Evolutionary conservation across 2,797 vertebrate genomes (phyloP).

Genomic region (Gila robusta): DNA sequence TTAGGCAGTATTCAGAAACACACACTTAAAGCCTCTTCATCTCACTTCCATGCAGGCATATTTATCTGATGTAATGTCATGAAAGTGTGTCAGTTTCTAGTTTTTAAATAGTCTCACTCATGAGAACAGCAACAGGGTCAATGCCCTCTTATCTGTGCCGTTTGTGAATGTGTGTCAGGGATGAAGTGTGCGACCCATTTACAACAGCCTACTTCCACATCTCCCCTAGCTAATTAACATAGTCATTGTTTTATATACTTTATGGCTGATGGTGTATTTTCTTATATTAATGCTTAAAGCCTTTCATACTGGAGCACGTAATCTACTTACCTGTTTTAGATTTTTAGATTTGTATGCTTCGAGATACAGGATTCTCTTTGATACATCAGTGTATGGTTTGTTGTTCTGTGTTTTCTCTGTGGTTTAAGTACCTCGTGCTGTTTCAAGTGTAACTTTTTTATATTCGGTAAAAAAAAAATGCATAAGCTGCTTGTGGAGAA

Average conservation of each 20-base stretch:
- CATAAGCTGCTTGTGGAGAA: background rate
- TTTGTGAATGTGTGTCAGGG: conserved; percentile 58
- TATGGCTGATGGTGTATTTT: conserved; percentile 10
- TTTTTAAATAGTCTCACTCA: conserved; percentile 64
- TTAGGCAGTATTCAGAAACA: conserved; percentile 25
- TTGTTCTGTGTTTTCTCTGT: background rate
- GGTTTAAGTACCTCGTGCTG: background rate
- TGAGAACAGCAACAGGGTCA: conserved; percentile 62
- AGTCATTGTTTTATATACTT: conserved; percentile 20
- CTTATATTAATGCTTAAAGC: conserved; percentile 3
- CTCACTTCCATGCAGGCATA: background rate
- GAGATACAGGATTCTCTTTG: background rate
- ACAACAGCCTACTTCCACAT: conserved; percentile 73
- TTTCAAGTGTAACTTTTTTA: conserved; percentile 1
- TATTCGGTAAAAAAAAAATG: background rate
- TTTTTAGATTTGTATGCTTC: background rate
- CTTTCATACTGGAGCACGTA: background rate
- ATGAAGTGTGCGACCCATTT: conserved; percentile 79
- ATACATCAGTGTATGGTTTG: conserved; percentile 12
- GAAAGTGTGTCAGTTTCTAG: conserved; percentile 52
- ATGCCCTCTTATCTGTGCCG: conserved; percentile 53
- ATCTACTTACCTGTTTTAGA: background rate
- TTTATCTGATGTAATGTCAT: conserved; percentile 28
- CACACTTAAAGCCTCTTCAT: conserved; percentile 64
- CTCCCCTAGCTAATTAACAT: conserved; percentile 68